A percentile compares a stretch with the other conserved stretches of the same genome.
Conservation (phyloP, 35 echinoderm and acorn worm genomes). For the Amphiura filiformis region DNA sequence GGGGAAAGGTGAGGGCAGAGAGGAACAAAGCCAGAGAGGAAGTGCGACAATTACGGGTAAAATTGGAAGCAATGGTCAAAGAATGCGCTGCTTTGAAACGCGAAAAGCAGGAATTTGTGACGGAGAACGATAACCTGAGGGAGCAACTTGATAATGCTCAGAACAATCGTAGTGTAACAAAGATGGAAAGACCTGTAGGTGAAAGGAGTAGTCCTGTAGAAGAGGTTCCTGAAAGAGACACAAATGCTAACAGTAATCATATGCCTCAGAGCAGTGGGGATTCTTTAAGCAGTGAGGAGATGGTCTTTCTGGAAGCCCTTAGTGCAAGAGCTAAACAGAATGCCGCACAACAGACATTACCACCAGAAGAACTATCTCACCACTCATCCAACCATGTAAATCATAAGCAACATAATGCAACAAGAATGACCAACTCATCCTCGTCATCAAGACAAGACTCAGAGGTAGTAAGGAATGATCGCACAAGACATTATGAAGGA, state of each 20-base stretch:
- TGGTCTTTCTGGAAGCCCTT: background rate
- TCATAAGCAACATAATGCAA: background rate
- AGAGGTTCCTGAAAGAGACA: conserved; percentile 53
- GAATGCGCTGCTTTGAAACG: conserved; percentile 78
- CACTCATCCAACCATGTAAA: background rate
- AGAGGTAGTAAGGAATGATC: background rate
- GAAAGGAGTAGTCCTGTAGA: conserved; percentile 30
- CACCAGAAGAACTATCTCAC: background rate
- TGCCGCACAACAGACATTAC: background rate
- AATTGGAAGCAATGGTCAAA: conserved; percentile 86
- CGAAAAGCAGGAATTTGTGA: conserved; percentile 64
- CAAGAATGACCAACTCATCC: background rate
- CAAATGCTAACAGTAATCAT: background rate
- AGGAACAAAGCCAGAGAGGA: conserved; percentile 90
- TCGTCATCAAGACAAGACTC: background rate
- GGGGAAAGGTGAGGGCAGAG: conserved; percentile 90
- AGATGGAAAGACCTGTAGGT: background rate
- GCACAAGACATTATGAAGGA: background rate
- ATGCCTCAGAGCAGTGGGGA: background rate
- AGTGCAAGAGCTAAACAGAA: background rate
- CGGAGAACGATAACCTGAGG: conserved; percentile 73
- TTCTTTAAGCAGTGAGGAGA: background rate
- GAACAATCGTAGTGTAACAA: background rate
- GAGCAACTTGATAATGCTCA: conserved; percentile 36
- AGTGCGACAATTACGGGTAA: conserved; percentile 70